Percentiles rank a stretch among this genome's conserved stretches.
These are phyloP conservation scores for Drosophila anomelani DNA, from an alignment of 2,888 invertebrate genomes.

Conservation along the genomic window DNA sequence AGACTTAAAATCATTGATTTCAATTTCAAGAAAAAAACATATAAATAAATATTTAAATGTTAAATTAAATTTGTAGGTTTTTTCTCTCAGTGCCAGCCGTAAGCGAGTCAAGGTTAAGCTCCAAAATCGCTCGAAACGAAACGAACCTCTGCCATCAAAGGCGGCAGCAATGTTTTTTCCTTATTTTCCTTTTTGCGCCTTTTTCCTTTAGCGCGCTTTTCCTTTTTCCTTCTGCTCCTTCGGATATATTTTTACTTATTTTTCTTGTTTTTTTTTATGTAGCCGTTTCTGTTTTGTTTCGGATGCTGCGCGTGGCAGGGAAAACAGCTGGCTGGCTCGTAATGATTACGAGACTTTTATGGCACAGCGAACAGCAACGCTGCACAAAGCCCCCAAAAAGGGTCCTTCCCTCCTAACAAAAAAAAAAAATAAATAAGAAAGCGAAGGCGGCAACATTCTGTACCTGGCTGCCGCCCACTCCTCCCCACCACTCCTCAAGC, in stretches of 20 bases:
- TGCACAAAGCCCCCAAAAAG: constrained; percentile 43
- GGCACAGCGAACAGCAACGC: constrained; percentile 31
- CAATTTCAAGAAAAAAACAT: not conserved
- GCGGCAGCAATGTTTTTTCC: constrained; percentile 38
- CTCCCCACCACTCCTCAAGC: constrained; percentile 14
- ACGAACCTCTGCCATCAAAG: constrained; percentile 50
- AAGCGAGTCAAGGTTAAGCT: constrained; percentile 75
- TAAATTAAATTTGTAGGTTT: too few species aligned
- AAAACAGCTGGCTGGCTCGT: constrained; percentile 75
- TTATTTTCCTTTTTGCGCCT: constrained; percentile 25
- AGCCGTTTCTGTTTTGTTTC: constrained; percentile 40
- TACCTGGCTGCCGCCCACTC: constrained; percentile 27
- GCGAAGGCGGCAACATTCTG: constrained; percentile 13
- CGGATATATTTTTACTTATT: not conserved
- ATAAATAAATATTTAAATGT: too few species aligned
- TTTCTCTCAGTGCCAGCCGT: constrained; percentile 52
- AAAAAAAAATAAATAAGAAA: constrained; percentile 18
- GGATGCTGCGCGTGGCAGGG: constrained; percentile 48
- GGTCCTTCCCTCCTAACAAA: constrained; percentile 17
- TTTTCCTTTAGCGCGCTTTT: constrained; percentile 30
- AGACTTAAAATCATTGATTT: not conserved
- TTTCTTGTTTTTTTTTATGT: constrained; percentile 6
- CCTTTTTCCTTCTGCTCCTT: constrained; percentile 17
- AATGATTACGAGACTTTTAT: constrained; percentile 72
- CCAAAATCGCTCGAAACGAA: constrained; percentile 71